These are phyloP conservation scores for Nerophis ophidion DNA, from an alignment of 2,113 vertebrate species.

Conservation along the genomic window DNA sequence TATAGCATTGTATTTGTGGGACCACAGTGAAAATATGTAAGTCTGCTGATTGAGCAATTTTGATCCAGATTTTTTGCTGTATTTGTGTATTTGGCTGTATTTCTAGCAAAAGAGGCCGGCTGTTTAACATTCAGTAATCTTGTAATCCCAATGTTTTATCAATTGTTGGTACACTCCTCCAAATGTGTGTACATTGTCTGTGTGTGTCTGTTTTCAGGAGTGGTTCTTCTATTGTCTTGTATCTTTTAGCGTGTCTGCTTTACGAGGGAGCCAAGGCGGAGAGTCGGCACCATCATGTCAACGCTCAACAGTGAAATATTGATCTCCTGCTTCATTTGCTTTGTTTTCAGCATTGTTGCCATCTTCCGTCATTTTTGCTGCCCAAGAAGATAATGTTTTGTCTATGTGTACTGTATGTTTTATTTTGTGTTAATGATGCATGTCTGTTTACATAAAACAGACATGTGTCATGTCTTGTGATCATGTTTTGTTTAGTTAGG, in stretches of 20 bases:
- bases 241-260: slow-evolving; percentile 19
- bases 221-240: slow-evolving; percentile 5
- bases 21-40: no score
- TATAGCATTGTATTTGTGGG: no score
- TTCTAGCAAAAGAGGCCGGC: slow-evolving; percentile 1
- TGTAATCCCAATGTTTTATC: slow-evolving; percentile 20
- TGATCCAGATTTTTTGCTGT: not conserved
- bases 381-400: not conserved
- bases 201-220: slow-evolving; percentile 16
- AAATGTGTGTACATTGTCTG: not conserved
- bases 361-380: slow-evolving; percentile 16
- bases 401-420: no score
- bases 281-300: slow-evolving; percentile 60
- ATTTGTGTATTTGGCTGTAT: no score
- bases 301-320: slow-evolving; percentile 56
- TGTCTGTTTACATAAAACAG: no score
- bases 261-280: slow-evolving; percentile 50
- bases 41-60: not conserved
- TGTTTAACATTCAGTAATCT: slow-evolving; percentile 16
- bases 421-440: no score
- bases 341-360: slow-evolving; percentile 18
- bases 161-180: slow-evolving; percentile 13
- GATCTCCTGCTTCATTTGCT: slow-evolving; percentile 51
- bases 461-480: no score
- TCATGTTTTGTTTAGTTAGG: no score